Conservation (phyloP, 2,113 vertebrate genomes). For the Menidia beryllina region DNA sequence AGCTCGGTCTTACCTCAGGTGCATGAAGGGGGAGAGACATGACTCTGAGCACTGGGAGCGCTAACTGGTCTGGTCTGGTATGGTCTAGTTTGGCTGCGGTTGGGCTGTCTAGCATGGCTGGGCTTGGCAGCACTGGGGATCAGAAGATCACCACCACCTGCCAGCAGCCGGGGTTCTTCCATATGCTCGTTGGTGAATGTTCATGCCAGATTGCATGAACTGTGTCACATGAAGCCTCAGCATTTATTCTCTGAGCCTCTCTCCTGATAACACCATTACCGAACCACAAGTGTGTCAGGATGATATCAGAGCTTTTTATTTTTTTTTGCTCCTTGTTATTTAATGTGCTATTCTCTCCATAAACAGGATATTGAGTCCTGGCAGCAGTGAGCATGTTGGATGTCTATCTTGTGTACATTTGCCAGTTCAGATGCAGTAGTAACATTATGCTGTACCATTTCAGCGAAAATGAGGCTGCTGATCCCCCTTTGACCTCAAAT, state of each 20-base stretch:
- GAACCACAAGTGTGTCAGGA: conserved; percentile 32
- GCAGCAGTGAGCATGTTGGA: conserved; percentile 50
- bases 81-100: conserved; percentile 65
- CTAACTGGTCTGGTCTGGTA: conserved; percentile 69
- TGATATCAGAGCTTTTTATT: conserved; percentile 46
- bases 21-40: conserved; percentile 26
- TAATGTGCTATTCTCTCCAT: conserved; percentile 23
- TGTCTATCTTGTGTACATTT: conserved; percentile 66
- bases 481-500: conserved; percentile 69
- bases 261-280: conserved; percentile 41
- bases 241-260: conserved; percentile 51
- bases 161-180: conserved; percentile 75
- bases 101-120: conserved; percentile 72
- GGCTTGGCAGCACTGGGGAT: conserved; percentile 69
- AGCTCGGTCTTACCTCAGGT: conserved; percentile 54
- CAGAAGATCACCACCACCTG: conserved; percentile 73
- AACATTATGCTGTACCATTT: conserved; percentile 47
- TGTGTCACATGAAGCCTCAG: conserved; percentile 61
- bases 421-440: conserved; percentile 43
- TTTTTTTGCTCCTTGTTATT: conserved; percentile 35
- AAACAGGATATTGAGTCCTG: conserved; percentile 43
- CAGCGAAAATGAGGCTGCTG: conserved; percentile 54
- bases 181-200: conserved; percentile 75
- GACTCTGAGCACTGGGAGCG: conserved; percentile 34
- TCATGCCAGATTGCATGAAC: conserved; percentile 54